Percentiles rank a stretch among this genome's conserved stretches.
Evolutionary conservation across 2,113 vertebrate species (phyloP).

Genomic region (Chlamydotis undulata): DNA sequence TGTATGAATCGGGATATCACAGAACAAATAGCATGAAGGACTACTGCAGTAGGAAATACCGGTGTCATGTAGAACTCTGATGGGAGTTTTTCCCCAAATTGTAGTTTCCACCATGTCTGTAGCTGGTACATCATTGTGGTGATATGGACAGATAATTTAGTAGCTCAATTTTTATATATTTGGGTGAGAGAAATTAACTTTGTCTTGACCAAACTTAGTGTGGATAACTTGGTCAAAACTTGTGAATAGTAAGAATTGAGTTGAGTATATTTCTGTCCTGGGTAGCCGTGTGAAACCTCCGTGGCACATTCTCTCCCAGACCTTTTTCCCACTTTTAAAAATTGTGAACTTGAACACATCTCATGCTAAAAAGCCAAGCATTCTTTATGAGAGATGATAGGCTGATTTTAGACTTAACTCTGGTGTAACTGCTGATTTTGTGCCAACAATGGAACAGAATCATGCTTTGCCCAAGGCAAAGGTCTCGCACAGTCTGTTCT

Average conservation of each 20-base stretch:
- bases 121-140: not conserved
- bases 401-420: not conserved
- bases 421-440: not conserved
- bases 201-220: not conserved
- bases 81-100: not conserved
- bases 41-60: not conserved
- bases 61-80: too few relatives aligned
- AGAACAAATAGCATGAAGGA: not conserved
- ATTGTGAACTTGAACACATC: not conserved
- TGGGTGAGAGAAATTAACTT: not conserved
- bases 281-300: not conserved
- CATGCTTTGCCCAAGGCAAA: not conserved
- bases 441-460: not conserved
- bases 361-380: not conserved
- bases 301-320: not conserved
- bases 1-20: fast-evolving
- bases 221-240: not conserved
- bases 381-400: not conserved
- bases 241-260: not conserved
- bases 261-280: not conserved
- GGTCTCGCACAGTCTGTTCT: not conserved
- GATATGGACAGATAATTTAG: not conserved
- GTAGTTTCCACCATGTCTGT: not conserved
- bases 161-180: not conserved
- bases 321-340: not conserved